Evolutionary conservation across 2,797 vertebrate genomes (phyloP).

Genomic region (Enteromius paludinosus): DNA sequence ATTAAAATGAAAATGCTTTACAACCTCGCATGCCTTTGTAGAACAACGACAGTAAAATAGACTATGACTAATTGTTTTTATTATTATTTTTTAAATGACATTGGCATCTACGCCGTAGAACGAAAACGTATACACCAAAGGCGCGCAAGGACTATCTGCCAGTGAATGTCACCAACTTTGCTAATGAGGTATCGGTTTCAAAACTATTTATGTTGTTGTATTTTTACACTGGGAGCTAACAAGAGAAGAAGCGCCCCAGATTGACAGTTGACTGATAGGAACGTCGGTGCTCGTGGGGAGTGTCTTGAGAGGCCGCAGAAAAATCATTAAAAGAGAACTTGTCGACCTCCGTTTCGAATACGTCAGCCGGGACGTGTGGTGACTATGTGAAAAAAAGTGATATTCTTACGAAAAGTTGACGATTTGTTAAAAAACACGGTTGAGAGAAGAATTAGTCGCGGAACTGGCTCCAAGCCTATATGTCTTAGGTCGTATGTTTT

Average conservation of each 20-base stretch:
- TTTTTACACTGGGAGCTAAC: slow-evolving; percentile 44
- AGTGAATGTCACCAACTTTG: slow-evolving; percentile 42
- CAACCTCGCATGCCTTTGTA: background rate
- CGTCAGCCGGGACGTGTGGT: background rate
- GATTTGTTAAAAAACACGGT: background rate
- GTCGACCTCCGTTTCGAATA: slow-evolving; percentile 37
- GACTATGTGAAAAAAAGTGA: background rate
- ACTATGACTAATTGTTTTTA: background rate
- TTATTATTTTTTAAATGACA: slow-evolving; percentile 13
- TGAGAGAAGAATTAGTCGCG: background rate
- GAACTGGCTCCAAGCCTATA: background rate
- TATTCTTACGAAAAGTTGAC: background rate
- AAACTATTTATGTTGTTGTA: slow-evolving; percentile 52
- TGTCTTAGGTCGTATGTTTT: background rate
- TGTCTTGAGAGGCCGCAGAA: slow-evolving; percentile 45
- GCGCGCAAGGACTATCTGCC: slow-evolving; percentile 21
- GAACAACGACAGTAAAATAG: background rate
- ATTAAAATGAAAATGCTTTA: background rate
- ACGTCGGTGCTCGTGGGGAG: slow-evolving; percentile 23
- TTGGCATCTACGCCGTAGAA: slow-evolving; percentile 11
- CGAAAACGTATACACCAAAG: slow-evolving; percentile 25
- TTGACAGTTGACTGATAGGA: slow-evolving; percentile 57
- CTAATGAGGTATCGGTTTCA: slow-evolving; percentile 57
- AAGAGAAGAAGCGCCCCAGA: slow-evolving; percentile 37
- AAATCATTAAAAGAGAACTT: slow-evolving; percentile 49